phyloP scores from a whole-genome alignment of 2,113 vertebrate species.

The Mesoclemmys tuberculata region DNA sequence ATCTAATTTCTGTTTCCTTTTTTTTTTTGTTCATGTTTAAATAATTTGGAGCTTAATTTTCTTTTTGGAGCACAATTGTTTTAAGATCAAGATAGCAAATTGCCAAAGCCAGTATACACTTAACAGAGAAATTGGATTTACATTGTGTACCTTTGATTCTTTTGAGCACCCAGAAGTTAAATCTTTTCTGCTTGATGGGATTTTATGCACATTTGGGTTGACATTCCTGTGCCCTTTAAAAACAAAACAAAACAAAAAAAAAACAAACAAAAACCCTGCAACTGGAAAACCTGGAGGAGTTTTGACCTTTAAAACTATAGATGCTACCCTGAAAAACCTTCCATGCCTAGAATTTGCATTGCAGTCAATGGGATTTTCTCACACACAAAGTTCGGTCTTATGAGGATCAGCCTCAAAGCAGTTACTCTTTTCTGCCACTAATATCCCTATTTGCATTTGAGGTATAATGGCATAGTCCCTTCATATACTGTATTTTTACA shows the following conservation, averaged over 20 bases:
- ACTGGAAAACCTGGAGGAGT: fast-evolving
- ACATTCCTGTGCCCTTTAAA: not conserved
- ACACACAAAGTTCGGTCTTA: fast-evolving
- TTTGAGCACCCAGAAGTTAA: not conserved
- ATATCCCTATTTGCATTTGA: not conserved
- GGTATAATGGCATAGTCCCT: not conserved
- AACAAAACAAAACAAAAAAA: fast-evolving
- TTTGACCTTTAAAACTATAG: not conserved
- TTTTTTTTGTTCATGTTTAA: not conserved
- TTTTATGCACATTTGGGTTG: not conserved
- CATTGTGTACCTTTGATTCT: not conserved
- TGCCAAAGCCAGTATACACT: not conserved
- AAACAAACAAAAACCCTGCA: fast-evolving
- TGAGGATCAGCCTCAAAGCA: not conserved
- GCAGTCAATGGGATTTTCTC: not conserved
- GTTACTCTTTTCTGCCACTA: not conserved
- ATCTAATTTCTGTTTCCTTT: not conserved
- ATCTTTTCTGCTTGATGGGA: not conserved
- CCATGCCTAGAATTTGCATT: not conserved
- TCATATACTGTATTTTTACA: not conserved
- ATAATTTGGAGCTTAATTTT: not conserved
- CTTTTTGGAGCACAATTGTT: not conserved
- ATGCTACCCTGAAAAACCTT: not conserved
- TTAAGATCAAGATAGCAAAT: not conserved
- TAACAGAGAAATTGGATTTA: not conserved